These are phyloP conservation scores for Paraplagusia blochii DNA, from an alignment of 2,113 vertebrate genomes.

Conservation along the genomic window DNA sequence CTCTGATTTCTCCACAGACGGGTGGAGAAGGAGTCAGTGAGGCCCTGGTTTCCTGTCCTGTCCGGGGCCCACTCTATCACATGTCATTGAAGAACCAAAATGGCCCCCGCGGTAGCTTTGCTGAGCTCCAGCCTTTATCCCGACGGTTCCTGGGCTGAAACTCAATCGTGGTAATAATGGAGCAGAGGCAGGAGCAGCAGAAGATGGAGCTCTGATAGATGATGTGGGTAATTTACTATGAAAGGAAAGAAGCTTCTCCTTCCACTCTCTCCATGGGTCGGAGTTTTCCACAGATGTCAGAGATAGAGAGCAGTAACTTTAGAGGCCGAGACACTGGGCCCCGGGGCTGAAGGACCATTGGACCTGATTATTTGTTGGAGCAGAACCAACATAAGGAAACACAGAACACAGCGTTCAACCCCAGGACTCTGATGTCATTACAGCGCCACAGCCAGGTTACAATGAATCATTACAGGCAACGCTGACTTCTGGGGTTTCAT, in stretches of 20 bases:
- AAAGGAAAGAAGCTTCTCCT: constrained; percentile 54
- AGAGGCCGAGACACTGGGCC: constrained; percentile 27
- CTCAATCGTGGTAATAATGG: constrained; percentile 58
- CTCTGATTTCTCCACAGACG: constrained; percentile 61
- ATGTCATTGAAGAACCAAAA: constrained; percentile 66
- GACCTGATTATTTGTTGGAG: constrained; percentile 19
- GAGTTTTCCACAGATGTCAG: constrained; percentile 52
- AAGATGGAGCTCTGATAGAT: constrained; percentile 58
- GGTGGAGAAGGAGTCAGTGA: constrained; percentile 62
- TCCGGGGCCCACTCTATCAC: constrained; percentile 64
- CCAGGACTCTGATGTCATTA: not conserved
- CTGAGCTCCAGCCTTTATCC: constrained; percentile 51
- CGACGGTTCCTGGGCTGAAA: constrained; percentile 57
- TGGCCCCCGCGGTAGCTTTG: constrained; percentile 56
- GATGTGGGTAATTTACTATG: constrained; percentile 58
- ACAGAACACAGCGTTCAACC: not conserved
- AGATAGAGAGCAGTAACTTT: constrained; percentile 48
- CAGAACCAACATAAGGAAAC: constrained; percentile 6
- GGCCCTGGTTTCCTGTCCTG: constrained; percentile 65
- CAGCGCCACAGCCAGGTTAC: not conserved
- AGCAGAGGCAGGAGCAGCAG: constrained; percentile 36
- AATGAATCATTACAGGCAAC: not conserved
- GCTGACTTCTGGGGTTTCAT: constrained; percentile 1
- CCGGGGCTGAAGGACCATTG: constrained; percentile 6
- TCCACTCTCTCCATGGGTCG: constrained; percentile 41